These are phyloP conservation scores for Lasioglossum baleicum DNA, from an alignment of 1,140 invertebrate species.

Conservation along the genomic window DNA sequence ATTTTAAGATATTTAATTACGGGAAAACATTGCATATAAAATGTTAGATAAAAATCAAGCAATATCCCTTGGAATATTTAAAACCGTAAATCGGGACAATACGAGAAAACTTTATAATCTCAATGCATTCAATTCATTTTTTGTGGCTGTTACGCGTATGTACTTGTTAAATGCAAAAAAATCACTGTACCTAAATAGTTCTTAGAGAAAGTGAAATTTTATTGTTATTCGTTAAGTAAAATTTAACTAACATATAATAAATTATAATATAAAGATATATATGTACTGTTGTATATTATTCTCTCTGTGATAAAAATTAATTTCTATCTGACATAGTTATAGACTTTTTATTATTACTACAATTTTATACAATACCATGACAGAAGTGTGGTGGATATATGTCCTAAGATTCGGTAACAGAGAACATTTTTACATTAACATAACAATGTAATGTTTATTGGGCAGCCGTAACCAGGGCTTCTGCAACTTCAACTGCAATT, in stretches of 20 bases:
- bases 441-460: slow-evolving; percentile 79
- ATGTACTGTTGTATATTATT: slow-evolving; percentile 10
- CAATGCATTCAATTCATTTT: slow-evolving; percentile 35
- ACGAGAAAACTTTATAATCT: neutral
- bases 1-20: neutral
- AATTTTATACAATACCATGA: slow-evolving; percentile 37
- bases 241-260: slow-evolving; percentile 56
- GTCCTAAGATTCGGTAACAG: slow-evolving; percentile 30
- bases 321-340: slow-evolving; percentile 26
- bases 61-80: neutral
- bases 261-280: slow-evolving; percentile 20
- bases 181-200: slow-evolving; percentile 58
- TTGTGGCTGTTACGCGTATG: slow-evolving; percentile 47
- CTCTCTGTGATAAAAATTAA: neutral
- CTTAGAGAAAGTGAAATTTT: slow-evolving; percentile 44
- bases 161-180: slow-evolving; percentile 55
- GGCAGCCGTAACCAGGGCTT: slow-evolving; percentile 93
- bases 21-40: neutral
- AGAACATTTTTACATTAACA: slow-evolving; percentile 34
- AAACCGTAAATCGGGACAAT: neutral
- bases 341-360: slow-evolving; percentile 54
- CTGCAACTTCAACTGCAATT: slow-evolving; percentile 96
- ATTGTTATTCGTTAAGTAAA: slow-evolving; percentile 42
- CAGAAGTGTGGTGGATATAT: slow-evolving; percentile 30
- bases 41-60: neutral